Evolutionary conservation across 1,140 invertebrate species (phyloP).

Genomic region (Cataglyphis hispanica): DNA sequence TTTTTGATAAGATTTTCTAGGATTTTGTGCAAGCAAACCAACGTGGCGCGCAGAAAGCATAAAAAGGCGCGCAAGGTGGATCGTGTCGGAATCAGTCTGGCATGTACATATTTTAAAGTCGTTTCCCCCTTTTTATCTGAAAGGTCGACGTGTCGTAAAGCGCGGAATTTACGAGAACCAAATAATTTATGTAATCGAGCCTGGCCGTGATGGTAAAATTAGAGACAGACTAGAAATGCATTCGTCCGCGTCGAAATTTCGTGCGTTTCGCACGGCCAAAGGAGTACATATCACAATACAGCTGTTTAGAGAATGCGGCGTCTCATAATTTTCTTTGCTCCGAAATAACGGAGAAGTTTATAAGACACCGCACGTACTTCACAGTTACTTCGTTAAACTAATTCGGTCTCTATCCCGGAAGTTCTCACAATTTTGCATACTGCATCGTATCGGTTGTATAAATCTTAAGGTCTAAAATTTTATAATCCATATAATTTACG

Average conservation of each 20-base stretch:
- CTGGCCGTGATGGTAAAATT: conserved; percentile 70
- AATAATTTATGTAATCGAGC: conserved; percentile 71
- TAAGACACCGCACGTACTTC: background rate
- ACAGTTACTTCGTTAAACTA: background rate
- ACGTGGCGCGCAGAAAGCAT: conserved; percentile 22
- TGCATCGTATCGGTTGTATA: background rate
- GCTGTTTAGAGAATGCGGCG: background rate
- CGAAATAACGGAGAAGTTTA: conserved; percentile 19
- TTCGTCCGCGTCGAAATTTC: conserved; percentile 32
- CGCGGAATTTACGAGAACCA: conserved; percentile 63
- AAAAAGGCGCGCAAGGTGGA: conserved; percentile 26
- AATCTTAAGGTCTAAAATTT: background rate
- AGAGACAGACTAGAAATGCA: conserved; percentile 45
- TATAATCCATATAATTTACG: conserved; percentile 20
- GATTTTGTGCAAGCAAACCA: conserved; percentile 4
- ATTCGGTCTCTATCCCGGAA: background rate
- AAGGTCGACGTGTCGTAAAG: conserved; percentile 63
- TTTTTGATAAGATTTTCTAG: background rate
- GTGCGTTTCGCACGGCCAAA: background rate
- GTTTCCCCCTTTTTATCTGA: conserved; percentile 11
- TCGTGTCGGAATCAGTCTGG: background rate
- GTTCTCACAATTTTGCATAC: background rate
- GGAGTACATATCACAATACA: background rate
- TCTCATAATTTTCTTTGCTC: conserved; percentile 2
- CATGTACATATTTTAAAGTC: background rate